Evolutionary conservation across 2,113 vertebrate genomes (phyloP), one percentile per base, ranked within the genome.

Genomic region (Symphodus melops): DNA sequence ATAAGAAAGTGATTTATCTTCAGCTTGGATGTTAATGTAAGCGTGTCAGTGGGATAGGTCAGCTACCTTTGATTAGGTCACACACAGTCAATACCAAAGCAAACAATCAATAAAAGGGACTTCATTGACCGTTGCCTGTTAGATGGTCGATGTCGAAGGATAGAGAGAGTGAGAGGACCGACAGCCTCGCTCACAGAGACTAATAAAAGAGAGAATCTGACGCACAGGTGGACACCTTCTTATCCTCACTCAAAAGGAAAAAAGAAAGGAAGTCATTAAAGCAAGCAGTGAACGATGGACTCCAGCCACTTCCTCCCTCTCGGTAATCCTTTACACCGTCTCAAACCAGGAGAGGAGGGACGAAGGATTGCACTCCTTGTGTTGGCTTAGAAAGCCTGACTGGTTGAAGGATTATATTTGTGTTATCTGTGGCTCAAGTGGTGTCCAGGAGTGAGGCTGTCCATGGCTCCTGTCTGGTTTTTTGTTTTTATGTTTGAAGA

Each of bases 271-370:
- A n/a, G 19, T 51, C n/a, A 51, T 51, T 20, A 51, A 9, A 20
- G 48, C 19, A n/a, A 20, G 19, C 20, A n/a, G 3, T 51, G 59
- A 44, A 56, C 9, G 16, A 21, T 36, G 61, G 68, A 75, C 25
- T 81, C 25, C 23, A n/a, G 72, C 41, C 44, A 44, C 42, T 74
- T 64, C 41, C 17, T 55, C 23, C 53, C 75, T 55, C 19, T 41
- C 75, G 3, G 28, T 85, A 84, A 90, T 80, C 68, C 83, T 57
- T 17, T 12, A 49, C 46, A 55, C 52, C 4, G 75, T 81, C 61
- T 65, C 39, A 65, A 72, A 64, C 58, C 75, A 73, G 46, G 36
- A 54, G 42, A 62, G 1, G 48, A 42, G 37, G 53, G 79, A 80
- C 81, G 72, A 25, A 68, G 51, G 36, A 39, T 80, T 71, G 71